These are phyloP conservation scores for Peromyscus nudipes DNA, from an alignment of 2,797 vertebrate species.

Conservation along the genomic window DNA sequence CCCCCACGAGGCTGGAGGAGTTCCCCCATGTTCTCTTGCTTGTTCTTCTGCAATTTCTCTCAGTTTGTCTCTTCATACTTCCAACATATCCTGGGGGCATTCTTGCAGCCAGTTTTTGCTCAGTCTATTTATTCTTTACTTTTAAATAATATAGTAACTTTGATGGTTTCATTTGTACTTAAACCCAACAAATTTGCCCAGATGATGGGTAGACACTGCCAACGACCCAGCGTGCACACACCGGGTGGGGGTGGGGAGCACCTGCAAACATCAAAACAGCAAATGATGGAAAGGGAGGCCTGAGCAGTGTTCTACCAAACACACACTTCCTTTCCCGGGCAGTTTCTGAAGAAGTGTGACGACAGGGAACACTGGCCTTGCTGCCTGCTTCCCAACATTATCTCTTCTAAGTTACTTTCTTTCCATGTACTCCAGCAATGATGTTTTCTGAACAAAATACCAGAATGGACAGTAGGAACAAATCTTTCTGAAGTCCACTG, in stretches of 20 bases:
- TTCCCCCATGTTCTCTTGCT: not conserved
- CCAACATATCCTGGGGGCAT: not conserved
- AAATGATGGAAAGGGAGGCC: conserved; percentile 37
- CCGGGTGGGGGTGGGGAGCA: not conserved
- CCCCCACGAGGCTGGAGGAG: too few relatives aligned
- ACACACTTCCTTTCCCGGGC: conserved; percentile 38
- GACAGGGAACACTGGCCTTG: not conserved
- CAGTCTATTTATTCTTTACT: conserved; percentile 71
- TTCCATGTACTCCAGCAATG: not conserved
- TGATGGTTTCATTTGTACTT: conserved; percentile 72
- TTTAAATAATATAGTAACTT: conserved; percentile 77
- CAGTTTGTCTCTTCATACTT: conserved; percentile 39
- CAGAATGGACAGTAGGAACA: not conserved
- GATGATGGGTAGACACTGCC: conserved; percentile 65
- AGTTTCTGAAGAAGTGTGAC: not conserved
- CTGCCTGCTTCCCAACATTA: not conserved
- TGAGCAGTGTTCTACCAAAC: not conserved
- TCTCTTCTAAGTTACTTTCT: not conserved
- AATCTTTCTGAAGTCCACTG: not conserved
- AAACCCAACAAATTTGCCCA: conserved; percentile 68
- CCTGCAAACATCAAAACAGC: conserved; percentile 54
- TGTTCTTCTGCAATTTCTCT: not conserved
- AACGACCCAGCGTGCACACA: conserved; percentile 21
- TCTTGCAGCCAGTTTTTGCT: conserved; percentile 47
- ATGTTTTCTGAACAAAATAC: conserved; percentile 41